A percentile compares a stretch with the other conserved stretches of the same genome.
These are phyloP conservation scores for Notarius lentiginosus DNA, from an alignment of 2,113 vertebrate species.

Conservation along the genomic window DNA sequence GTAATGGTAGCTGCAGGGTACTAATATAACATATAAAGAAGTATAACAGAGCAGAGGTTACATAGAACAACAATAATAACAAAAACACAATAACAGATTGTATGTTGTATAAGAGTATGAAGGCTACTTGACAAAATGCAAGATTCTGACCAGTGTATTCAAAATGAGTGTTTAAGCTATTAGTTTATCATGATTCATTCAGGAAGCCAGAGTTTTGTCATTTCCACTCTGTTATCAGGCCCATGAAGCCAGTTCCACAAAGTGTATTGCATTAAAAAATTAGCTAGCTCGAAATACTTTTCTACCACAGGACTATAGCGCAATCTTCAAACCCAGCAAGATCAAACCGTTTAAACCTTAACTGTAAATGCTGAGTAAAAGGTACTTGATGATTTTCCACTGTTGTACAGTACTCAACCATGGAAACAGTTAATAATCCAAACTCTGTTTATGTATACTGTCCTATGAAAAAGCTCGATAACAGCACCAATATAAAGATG, in stretches of 20 bases:
- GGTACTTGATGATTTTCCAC: not conserved
- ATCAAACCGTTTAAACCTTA: not conserved
- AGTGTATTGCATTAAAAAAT: not conserved
- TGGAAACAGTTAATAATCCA: not conserved
- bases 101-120: not conserved
- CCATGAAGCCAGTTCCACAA: not conserved
- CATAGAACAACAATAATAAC: too few relatives aligned
- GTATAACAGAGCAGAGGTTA: too few relatives aligned
- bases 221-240: not conserved
- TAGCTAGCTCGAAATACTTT: not conserved
- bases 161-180: not conserved
- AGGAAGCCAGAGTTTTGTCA: not conserved
- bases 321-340: not conserved
- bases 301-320: too few relatives aligned
- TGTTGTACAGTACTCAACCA: not conserved
- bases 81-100: not conserved
- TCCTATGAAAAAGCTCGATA: not conserved
- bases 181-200: not conserved
- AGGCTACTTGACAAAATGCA: not conserved
- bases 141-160: too few relatives aligned
- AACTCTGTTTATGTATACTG: not conserved
- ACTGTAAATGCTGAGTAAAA: not conserved
- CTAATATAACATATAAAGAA: not conserved
- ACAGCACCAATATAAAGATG: not conserved
- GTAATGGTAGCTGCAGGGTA: not conserved